Conservation (phyloP, 2,113 vertebrate species). For the Saiga tatarica region DNA sequence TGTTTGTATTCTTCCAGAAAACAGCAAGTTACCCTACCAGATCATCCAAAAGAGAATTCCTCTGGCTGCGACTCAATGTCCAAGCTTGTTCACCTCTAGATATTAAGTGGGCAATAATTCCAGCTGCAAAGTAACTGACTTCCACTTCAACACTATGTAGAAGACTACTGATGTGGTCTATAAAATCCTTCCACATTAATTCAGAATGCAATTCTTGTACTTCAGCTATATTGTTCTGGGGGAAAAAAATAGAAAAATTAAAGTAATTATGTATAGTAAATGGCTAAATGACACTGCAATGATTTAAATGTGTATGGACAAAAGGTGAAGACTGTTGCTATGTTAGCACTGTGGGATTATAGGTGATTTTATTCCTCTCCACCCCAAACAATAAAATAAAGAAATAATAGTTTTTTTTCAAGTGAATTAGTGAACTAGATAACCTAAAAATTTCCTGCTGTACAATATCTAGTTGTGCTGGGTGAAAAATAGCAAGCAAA, state of each 20-base stretch:
- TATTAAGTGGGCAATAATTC: slow-evolving; percentile 97
- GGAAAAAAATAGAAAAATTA: slow-evolving; percentile 33
- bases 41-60: slow-evolving; percentile 91
- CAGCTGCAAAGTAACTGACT: slow-evolving; percentile 98
- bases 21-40: slow-evolving; percentile 85
- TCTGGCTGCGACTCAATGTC: slow-evolving; percentile 89
- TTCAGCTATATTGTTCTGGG: slow-evolving; percentile 98
- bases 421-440: neutral
- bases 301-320: neutral
- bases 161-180: slow-evolving; percentile 95
- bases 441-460: neutral
- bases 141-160: slow-evolving; percentile 97
- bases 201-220: slow-evolving; percentile 95
- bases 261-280: neutral
- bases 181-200: slow-evolving; percentile 96
- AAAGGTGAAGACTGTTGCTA: neutral
- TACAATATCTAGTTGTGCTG: neutral
- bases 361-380: neutral
- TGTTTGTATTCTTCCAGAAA: slow-evolving; percentile 18
- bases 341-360: neutral
- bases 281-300: neutral
- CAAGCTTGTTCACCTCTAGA: slow-evolving; percentile 95
- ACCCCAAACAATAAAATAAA: neutral
- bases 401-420: neutral
- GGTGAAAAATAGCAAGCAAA: neutral